phyloP scores from a whole-genome alignment of 2,113 vertebrate species.

The Chloebia gouldiae region DNA sequence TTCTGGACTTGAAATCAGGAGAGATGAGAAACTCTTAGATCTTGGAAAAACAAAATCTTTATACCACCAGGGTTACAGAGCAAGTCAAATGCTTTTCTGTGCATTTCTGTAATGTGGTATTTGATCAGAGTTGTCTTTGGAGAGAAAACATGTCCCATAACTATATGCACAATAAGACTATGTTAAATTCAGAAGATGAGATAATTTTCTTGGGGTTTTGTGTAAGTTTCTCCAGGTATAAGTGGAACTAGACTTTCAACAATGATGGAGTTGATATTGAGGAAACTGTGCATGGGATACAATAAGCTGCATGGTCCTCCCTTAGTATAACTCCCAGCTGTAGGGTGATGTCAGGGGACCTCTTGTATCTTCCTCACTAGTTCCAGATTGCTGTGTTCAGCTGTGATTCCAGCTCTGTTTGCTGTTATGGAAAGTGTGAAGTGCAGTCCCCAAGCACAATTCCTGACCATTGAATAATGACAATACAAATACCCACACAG shows the following conservation, averaged over 20 bases:
- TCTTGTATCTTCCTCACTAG: background rate
- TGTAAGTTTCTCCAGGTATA: background rate
- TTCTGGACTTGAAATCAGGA: background rate
- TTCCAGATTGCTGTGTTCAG: background rate
- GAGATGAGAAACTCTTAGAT: background rate
- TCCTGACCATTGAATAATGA: accelerated
- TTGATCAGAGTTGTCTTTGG: background rate
- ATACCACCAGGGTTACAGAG: background rate
- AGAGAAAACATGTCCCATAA: background rate
- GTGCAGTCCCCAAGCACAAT: background rate
- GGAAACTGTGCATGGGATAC: background rate
- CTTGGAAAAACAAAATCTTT: background rate
- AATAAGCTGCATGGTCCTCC: background rate
- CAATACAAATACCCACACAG: background rate
- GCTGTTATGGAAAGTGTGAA: background rate
- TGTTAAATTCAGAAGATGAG: background rate
- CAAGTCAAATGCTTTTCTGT: background rate
- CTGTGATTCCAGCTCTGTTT: background rate
- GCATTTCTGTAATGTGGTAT: background rate
- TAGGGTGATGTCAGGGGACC: accelerated
- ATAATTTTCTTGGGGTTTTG: background rate
- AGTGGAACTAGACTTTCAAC: background rate
- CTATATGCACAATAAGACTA: background rate
- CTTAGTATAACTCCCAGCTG: background rate
- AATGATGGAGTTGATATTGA: background rate